Percentiles rank a stretch among this genome's conserved stretches.
phyloP scores from a whole-genome alignment of 2,888 invertebrate species.

The Leucophenga montana region DNA sequence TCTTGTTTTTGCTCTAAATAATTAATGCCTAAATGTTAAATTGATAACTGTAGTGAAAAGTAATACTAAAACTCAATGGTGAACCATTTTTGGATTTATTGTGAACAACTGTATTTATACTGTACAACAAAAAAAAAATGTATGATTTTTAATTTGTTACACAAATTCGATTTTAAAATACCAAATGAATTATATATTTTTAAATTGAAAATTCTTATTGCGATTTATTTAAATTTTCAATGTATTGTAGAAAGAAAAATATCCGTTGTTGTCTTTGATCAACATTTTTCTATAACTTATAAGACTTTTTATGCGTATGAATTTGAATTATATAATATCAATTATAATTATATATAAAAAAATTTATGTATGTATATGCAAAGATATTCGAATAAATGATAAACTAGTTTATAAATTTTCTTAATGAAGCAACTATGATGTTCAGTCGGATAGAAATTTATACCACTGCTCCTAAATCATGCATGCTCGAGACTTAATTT shows the following conservation, averaged over 20 bases:
- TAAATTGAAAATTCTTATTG: neutral
- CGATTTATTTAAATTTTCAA: neutral
- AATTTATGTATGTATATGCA: slow-evolving; percentile 49
- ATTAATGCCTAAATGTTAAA: no score
- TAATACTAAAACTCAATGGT: no score
- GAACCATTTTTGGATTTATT: no score
- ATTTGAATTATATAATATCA: slow-evolving; percentile 35
- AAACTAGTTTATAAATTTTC: slow-evolving; percentile 51
- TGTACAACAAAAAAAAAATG: no score
- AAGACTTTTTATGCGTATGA: slow-evolving; percentile 36
- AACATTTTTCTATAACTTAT: slow-evolving; percentile 12
- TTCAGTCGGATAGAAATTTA: no score
- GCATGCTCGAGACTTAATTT: neutral
- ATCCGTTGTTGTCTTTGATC: neutral
- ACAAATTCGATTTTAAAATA: neutral
- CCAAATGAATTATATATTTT: neutral
- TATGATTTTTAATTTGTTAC: neutral
- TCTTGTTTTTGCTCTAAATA: slow-evolving; percentile 50
- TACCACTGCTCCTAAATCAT: no score
- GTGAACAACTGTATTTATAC: no score
- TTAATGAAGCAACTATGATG: neutral
- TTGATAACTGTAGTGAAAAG: no score
- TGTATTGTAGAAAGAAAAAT: neutral
- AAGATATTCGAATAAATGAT: slow-evolving; percentile 62
- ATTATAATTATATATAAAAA: slow-evolving; percentile 28